phyloP scores from a whole-genome alignment of 2,113 vertebrate species.

The Fulica atra region DNA sequence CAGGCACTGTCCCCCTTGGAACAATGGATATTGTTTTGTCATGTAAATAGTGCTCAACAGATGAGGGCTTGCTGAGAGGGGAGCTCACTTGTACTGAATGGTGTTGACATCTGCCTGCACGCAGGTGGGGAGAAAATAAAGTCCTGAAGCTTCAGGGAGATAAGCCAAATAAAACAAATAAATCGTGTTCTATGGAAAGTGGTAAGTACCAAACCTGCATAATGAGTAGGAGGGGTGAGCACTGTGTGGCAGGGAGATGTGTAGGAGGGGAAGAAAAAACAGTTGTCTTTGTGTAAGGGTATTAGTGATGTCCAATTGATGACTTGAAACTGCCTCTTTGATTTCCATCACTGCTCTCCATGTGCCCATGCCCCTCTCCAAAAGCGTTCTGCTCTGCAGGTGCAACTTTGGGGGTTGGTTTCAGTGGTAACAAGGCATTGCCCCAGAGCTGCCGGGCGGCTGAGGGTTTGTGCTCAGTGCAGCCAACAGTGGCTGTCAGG shows the following conservation, averaged over 20 bases:
- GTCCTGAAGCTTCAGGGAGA: background rate
- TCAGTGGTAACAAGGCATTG: background rate
- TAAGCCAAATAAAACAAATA: background rate
- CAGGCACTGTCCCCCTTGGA: background rate
- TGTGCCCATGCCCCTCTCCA: background rate
- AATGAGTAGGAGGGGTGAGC: background rate
- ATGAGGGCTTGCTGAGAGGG: background rate
- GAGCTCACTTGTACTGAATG: background rate
- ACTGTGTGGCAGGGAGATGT: background rate
- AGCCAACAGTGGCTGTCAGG: background rate
- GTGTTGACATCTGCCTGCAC: background rate
- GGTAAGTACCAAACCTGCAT: background rate
- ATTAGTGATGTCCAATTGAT: background rate
- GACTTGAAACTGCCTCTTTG: background rate
- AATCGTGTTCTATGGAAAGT: background rate
- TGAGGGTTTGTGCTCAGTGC: background rate
- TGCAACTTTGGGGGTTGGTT: background rate
- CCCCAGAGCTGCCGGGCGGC: background rate
- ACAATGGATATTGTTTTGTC: slow-evolving; percentile 28
- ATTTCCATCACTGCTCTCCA: background rate
- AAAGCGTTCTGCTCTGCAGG: background rate
- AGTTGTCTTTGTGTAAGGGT: rapidly evolving
- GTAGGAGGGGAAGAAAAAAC: background rate
- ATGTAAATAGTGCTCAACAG: slow-evolving; percentile 23
- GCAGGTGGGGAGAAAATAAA: background rate